Base-by-base conservation (phyloP, 2,888 invertebrate species). In the Esperia sulphurella region DNA sequence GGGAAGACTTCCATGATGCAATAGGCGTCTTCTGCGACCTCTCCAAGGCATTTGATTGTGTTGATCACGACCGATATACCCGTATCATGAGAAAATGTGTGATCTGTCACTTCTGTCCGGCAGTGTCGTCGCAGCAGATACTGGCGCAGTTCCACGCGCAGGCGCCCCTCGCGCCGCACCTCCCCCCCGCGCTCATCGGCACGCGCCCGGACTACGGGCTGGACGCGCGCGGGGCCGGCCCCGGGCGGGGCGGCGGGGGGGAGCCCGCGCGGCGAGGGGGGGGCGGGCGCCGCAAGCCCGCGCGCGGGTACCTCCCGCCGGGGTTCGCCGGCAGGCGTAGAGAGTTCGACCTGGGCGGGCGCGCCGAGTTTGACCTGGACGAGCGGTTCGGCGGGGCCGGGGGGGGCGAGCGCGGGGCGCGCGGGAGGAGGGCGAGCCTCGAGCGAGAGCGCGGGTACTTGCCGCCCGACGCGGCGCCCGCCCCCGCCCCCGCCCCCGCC, bases 91-190 rank as follows among this genome's bases (percentile, higher is more conserved):
- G n/a, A n/a, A n/a, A n/a, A n/a, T n/a, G n/a, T n/a, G 21, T 21
- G 21, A 21, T 6, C 3, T 7, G 2, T 7, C 33, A n/a, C 33
- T n/a, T 3, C 5, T 21, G 21, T 21, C 7, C 12, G 9, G 12
- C 65, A 81, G 84, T 59, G 10, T 60, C 75, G 14, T 74, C 83
- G 0, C 54, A 54, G 48, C 57, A 69, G 45, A 62, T 83, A 35
- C 57, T 84, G 45, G 65, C 71, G 61, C 53, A 71, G 57, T 84
- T 75, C 68, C 74, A 61, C 5, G 66, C 55, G 42, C 79, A 82
- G 51, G 49, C 47, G 45, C 71, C 79, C 0, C 41, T 47, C 0
- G 57, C 69, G 5, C 79, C 80, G 1, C 56, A 62, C 21, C 59
- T 78, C 39, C 85, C 83, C 10, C 81, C 84, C 0, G 66, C 66